phyloP scores from a whole-genome alignment of 2,113 vertebrate species.

The Sorex araneus region DNA sequence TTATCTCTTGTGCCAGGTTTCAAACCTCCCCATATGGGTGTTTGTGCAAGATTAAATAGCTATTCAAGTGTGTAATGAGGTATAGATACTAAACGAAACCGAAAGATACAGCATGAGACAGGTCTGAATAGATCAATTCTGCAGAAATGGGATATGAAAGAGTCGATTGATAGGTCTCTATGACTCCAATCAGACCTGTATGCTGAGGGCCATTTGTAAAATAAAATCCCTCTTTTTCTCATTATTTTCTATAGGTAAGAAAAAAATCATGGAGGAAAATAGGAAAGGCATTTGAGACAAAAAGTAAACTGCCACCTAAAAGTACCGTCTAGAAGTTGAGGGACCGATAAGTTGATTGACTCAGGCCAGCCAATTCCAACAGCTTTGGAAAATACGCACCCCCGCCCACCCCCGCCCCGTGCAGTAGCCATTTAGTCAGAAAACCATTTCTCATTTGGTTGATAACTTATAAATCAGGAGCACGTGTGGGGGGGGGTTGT shows the following conservation, averaged over 20 bases:
- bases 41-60: constrained; percentile 80
- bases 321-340: not conserved
- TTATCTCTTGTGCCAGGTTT: constrained; percentile 61
- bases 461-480: constrained; percentile 28
- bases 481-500: too few species aligned
- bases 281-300: not conserved
- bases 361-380: not conserved
- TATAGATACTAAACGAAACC: constrained; percentile 50
- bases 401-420: too few species aligned
- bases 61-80: constrained; percentile 75
- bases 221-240: not conserved
- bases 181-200: not conserved
- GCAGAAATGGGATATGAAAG: not conserved
- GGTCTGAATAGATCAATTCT: constrained; percentile 28
- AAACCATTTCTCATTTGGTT: not conserved
- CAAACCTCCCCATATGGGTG: constrained; percentile 54
- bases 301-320: not conserved
- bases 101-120: not conserved
- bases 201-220: constrained; percentile 43
- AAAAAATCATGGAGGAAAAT: not conserved
- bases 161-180: not conserved
- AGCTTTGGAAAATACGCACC: not conserved
- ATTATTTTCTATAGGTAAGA: not conserved
- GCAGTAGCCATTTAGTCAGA: not conserved
- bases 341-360: not conserved